These are phyloP conservation scores for Drosophila austrosaltans DNA, from an alignment of 2,888 invertebrate genomes.

Conservation along the genomic window DNA sequence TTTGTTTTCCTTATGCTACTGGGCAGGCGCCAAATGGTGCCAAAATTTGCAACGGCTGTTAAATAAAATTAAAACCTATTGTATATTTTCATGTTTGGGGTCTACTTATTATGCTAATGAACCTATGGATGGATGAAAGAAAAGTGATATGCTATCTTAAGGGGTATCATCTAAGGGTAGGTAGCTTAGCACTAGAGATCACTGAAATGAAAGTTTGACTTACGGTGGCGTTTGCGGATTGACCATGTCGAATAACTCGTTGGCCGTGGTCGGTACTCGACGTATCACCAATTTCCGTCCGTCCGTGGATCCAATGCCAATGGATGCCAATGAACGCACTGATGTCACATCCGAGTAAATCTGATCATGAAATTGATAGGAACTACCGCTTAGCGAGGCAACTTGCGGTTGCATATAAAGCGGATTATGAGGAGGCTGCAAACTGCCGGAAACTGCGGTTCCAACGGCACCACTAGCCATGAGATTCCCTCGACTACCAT, in stretches of 20 bases:
- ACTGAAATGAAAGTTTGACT: constrained; percentile 52
- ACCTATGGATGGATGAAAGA: background rate
- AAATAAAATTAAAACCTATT: constrained; percentile 17
- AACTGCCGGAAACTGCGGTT: background rate
- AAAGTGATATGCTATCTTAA: background rate
- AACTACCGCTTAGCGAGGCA: constrained; percentile 83
- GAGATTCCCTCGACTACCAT: constrained; percentile 59
- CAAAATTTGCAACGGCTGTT: constrained; percentile 61
- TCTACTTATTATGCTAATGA: background rate
- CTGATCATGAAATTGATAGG: constrained; percentile 86
- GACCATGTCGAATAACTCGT: constrained; percentile 93
- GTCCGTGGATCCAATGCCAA: constrained; percentile 95
- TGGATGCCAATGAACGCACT: constrained; percentile 91
- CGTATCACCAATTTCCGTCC: constrained; percentile 93
- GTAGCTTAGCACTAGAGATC: background rate
- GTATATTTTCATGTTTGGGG: background rate
- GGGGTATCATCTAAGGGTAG: background rate
- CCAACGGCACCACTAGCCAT: constrained; percentile 77
- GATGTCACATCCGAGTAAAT: constrained; percentile 88
- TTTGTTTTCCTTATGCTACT: constrained; percentile 50
- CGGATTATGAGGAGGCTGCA: constrained; percentile 50
- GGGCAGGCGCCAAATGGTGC: constrained; percentile 53
- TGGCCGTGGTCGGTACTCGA: constrained; percentile 92
- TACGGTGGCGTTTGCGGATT: constrained; percentile 91
- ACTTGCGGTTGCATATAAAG: constrained; percentile 84